Percentiles rank a stretch among this genome's conserved stretches.
phyloP scores from a whole-genome alignment of 2,888 invertebrate species.

The Xestia c-nigrum region DNA sequence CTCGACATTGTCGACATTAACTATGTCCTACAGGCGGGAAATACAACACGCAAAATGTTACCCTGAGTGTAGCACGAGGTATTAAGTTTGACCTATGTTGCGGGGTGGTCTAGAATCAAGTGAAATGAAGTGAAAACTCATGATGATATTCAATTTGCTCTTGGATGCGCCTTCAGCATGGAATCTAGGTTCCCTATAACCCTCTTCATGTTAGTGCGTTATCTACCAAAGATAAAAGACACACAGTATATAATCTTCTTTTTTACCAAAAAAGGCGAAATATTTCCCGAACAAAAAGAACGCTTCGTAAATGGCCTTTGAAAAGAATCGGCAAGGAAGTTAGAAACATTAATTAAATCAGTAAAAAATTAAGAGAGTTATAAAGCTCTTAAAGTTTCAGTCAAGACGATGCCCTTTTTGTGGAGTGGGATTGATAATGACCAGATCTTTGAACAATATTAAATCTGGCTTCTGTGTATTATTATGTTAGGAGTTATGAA shows the following conservation, averaged over 20 bases:
- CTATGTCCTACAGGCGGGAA: too few relatives aligned
- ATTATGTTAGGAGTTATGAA: neutral
- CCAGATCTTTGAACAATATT: conserved; percentile 33
- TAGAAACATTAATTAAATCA: conserved; percentile 56
- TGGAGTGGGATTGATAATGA: conserved; percentile 40
- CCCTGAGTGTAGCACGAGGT: neutral
- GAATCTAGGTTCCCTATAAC: neutral
- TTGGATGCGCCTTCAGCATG: neutral
- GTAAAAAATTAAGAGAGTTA: conserved; percentile 56
- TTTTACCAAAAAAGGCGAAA: neutral
- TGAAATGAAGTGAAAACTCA: neutral
- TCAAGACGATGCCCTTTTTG: conserved; percentile 41
- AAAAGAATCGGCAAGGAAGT: conserved; percentile 48
- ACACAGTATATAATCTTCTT: neutral
- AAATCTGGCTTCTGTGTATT: conserved; percentile 21
- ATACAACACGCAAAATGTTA: neutral
- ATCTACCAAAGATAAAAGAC: neutral
- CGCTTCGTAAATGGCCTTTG: conserved; percentile 32
- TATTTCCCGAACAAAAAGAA: conserved; percentile 28
- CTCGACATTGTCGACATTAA: conserved; percentile 14
- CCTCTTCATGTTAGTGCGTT: neutral
- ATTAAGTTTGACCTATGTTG: neutral
- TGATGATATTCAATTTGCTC: neutral
- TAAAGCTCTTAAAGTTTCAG: conserved; percentile 53
- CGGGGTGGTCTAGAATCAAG: neutral